Evolutionary conservation across 2,113 vertebrate genomes (phyloP).

Genomic region (Solea solea): DNA sequence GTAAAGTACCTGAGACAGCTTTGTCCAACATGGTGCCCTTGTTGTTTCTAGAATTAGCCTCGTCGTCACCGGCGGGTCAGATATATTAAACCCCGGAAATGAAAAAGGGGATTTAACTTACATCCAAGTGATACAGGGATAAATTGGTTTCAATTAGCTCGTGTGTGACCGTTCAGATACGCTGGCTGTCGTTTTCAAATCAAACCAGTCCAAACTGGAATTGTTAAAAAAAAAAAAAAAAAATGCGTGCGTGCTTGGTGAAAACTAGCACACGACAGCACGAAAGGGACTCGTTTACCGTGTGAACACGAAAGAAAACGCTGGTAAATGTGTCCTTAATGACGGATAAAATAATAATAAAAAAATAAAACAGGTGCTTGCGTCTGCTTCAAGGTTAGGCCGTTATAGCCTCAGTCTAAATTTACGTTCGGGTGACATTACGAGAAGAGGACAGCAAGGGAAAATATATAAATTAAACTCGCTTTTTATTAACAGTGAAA

Average conservation of each 20-base stretch:
- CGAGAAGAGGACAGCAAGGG: not conserved
- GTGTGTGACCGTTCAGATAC: conserved; percentile 19
- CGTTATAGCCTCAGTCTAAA: conserved; percentile 17
- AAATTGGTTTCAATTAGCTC: conserved; percentile 16
- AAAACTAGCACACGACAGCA: conserved; percentile 14
- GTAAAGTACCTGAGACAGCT: not conserved
- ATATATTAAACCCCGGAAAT: conserved; percentile 7
- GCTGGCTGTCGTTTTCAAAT: conserved; percentile 53
- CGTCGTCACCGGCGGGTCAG: conserved; percentile 41
- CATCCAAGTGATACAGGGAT: not conserved
- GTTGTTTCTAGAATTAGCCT: conserved; percentile 54
- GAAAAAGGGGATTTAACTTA: not conserved
- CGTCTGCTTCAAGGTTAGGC: conserved; percentile 58
- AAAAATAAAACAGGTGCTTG: conserved; percentile 3
- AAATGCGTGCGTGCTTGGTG: conserved; percentile 46
- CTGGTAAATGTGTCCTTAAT: not conserved
- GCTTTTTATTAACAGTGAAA: not conserved
- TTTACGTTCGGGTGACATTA: conserved; percentile 12
- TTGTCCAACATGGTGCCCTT: conserved; percentile 46
- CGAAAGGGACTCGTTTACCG: not conserved
- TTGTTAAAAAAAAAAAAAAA: conserved; percentile 30
- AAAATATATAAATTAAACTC: not conserved
- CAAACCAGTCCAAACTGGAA: conserved; percentile 72
- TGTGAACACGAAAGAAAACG: not conserved
- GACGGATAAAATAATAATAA: not conserved